These are phyloP conservation scores for Peromyscus nudipes DNA, from an alignment of 2,797 vertebrate species.

Conservation along the genomic window DNA sequence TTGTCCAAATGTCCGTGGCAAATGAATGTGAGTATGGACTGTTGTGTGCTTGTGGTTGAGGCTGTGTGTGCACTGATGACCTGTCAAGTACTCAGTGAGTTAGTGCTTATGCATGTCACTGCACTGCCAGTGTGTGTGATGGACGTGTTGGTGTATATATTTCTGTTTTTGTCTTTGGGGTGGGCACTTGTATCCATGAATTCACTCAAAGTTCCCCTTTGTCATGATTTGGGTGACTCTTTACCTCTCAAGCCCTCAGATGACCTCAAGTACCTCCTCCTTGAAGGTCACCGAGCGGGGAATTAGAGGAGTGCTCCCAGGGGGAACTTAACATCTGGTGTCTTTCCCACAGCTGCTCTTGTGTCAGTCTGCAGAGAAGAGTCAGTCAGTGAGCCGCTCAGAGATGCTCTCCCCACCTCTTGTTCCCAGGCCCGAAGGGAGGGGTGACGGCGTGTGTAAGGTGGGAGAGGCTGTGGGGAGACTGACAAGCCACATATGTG, in stretches of 20 bases:
- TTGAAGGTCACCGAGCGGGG: not conserved
- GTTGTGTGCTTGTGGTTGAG: slow-evolving; percentile 3
- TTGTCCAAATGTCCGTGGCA: slow-evolving; percentile 15
- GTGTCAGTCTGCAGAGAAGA: not conserved
- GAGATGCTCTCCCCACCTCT: not conserved
- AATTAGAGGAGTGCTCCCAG: not conserved
- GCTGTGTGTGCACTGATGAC: not conserved
- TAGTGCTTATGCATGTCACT: slow-evolving; percentile 32
- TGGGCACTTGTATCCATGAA: not conserved
- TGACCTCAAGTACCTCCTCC: not conserved
- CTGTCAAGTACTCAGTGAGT: slow-evolving; percentile 22
- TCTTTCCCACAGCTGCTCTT: slow-evolving; percentile 61
- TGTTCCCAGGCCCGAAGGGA: slow-evolving; percentile 24
- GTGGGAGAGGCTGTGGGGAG: not conserved
- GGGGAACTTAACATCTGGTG: not conserved
- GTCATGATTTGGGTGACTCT: slow-evolving; percentile 24
- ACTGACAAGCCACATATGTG: not conserved
- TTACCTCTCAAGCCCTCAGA: slow-evolving; percentile 15
- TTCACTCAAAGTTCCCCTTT: slow-evolving; percentile 2
- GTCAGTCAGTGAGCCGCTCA: not conserved
- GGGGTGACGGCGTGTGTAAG: not conserved
- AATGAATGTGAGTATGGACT: not conserved
- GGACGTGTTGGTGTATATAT: not conserved
- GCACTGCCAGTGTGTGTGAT: not conserved
- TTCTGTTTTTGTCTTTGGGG: slow-evolving; percentile 25